Percentiles rank a stretch among this genome's conserved stretches.
These are phyloP conservation scores for Bagarius yarrelli DNA, from an alignment of 2,113 vertebrate species.

Conservation along the genomic window DNA sequence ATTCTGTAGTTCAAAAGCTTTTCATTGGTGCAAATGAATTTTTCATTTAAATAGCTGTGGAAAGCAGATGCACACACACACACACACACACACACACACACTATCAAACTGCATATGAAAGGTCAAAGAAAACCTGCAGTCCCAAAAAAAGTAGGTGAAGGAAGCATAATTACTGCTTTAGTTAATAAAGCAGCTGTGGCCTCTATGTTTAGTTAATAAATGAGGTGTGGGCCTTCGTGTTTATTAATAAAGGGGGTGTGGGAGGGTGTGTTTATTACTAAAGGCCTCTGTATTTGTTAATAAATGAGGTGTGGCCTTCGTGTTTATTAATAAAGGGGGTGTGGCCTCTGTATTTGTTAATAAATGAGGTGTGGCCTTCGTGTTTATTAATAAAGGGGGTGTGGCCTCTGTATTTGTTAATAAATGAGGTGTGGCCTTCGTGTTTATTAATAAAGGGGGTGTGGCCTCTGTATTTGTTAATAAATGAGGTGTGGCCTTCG, in stretches of 20 bases:
- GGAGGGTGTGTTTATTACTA: too few relatives aligned
- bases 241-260: too few relatives aligned
- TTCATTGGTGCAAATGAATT: conserved; percentile 58
- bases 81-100: neutral
- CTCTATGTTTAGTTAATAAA: too few relatives aligned
- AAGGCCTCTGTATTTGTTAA: too few relatives aligned
- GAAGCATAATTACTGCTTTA: too few relatives aligned
- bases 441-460: neutral
- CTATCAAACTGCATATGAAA: neutral
- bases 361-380: neutral
- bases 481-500: neutral
- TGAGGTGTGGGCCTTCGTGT: too few relatives aligned
- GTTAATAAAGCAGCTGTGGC: too few relatives aligned
- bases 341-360: too few relatives aligned
- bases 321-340: too few relatives aligned
- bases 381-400: neutral
- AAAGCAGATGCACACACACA: conserved; percentile 34
- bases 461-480: neutral
- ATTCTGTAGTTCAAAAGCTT: conserved; percentile 29
- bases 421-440: neutral
- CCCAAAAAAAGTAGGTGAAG: neutral
- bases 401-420: neutral
- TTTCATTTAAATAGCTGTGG: conserved; percentile 58
- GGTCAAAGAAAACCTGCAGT: neutral
- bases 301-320: too few relatives aligned